These are phyloP conservation scores for Lasioglossum zephyrum DNA, from an alignment of 2,888 invertebrate species.

Conservation along the genomic window DNA sequence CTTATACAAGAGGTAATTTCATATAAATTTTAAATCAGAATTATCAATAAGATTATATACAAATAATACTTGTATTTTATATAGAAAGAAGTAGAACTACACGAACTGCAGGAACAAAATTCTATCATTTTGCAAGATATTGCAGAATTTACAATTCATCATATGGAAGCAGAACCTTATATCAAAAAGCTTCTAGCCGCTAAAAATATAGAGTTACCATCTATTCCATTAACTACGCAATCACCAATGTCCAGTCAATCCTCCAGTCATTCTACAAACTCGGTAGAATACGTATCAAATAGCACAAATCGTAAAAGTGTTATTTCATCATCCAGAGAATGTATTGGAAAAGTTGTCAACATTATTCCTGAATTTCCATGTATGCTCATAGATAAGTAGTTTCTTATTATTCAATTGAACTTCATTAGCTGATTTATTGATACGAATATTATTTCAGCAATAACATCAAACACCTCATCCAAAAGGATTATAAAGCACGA, in stretches of 20 bases:
- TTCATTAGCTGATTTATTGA: neutral
- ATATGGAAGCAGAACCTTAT: constrained; percentile 83
- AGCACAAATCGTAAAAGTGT: constrained; percentile 60
- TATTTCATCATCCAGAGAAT: constrained; percentile 69
- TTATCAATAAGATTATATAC: constrained; percentile 1
- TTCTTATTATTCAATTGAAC: neutral
- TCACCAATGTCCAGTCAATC: constrained; percentile 71
- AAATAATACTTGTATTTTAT: constrained; percentile 13
- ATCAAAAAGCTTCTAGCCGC: constrained; percentile 81
- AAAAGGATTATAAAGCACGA: constrained; percentile 25
- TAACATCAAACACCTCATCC: neutral
- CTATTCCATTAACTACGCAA: constrained; percentile 65
- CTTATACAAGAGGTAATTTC: constrained; percentile 79
- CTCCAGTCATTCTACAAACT: constrained; percentile 62
- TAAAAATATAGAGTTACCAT: constrained; percentile 80
- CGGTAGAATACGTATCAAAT: constrained; percentile 53
- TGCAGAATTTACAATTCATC: constrained; percentile 85
- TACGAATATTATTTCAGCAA: constrained; percentile 45
- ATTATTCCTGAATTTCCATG: constrained; percentile 68
- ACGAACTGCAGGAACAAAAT: constrained; percentile 87
- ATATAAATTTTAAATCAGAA: constrained; percentile 23
- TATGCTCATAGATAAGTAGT: constrained; percentile 27
- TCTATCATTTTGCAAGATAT: constrained; percentile 86
- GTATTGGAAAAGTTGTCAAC: constrained; percentile 72
- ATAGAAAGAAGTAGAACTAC: constrained; percentile 86